Evolutionary conservation across 2,797 vertebrate genomes (phyloP).

Genomic region (Diplodus sargus): DNA sequence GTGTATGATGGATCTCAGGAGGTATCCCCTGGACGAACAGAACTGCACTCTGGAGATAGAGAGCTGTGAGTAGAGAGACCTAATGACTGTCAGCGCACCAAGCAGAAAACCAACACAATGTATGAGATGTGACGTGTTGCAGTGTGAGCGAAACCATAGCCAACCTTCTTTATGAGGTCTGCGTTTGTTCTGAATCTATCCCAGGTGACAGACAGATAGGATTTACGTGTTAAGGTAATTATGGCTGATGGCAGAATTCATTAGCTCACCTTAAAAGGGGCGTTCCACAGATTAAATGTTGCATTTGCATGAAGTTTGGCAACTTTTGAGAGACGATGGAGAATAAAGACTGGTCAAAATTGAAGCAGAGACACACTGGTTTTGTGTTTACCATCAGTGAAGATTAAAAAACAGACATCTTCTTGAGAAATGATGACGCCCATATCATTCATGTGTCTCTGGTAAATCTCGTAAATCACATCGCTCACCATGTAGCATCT

Average conservation of each 20-base stretch:
- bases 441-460: background rate
- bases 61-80: slow-evolving; percentile 90
- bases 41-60: slow-evolving; percentile 98
- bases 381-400: background rate
- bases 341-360: background rate
- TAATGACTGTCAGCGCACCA: slow-evolving; percentile 10
- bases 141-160: slow-evolving; percentile 14
- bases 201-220: background rate
- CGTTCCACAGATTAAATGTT: background rate
- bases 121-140: slow-evolving; percentile 27
- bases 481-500: background rate
- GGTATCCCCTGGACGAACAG: slow-evolving; percentile 96
- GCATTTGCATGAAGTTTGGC: background rate
- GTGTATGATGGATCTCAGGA: slow-evolving; percentile 97
- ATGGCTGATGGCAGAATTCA: background rate
- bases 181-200: slow-evolving; percentile 2
- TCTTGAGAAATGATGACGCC: background rate
- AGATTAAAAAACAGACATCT: background rate
- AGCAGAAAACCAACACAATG: background rate
- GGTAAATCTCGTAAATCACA: slow-evolving; percentile 1
- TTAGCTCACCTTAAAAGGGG: background rate
- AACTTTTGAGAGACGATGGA: background rate
- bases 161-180: background rate
- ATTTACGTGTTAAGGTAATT: background rate
- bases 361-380: background rate